phyloP scores from a whole-genome alignment of 2,888 invertebrate species.

The Morpho helenor region DNA sequence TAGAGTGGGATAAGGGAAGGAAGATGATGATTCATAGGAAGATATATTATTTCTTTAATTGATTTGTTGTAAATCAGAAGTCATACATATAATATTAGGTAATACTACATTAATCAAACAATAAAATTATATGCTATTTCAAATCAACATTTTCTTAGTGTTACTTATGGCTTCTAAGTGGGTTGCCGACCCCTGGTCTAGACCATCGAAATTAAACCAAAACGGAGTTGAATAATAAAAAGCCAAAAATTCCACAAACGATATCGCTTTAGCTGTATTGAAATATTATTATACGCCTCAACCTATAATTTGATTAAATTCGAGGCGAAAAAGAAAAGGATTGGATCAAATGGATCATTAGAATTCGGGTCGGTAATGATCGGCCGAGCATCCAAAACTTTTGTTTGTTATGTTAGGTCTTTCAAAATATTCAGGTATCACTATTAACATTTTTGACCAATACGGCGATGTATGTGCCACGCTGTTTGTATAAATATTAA shows the following conservation, averaged over 20 bases:
- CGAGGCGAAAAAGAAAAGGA: conserved; percentile 67
- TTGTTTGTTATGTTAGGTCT: conserved; percentile 65
- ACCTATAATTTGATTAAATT: conserved; percentile 79
- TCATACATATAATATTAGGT: no score
- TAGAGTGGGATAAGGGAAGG: no score
- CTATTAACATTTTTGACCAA: conserved; percentile 44
- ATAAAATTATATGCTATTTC: no score
- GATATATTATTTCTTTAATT: no score
- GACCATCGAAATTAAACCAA: conserved; percentile 66
- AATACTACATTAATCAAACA: no score
- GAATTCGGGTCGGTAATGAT: conserved; percentile 74
- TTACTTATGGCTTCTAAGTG: conserved; percentile 16
- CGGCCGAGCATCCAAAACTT: conserved; percentile 54
- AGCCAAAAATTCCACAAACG: conserved; percentile 70
- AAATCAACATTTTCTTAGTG: no score
- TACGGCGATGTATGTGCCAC: conserved; percentile 17
- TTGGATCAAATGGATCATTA: conserved; percentile 71
- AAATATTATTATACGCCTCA: conserved; percentile 75
- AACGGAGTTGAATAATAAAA: conserved; percentile 70
- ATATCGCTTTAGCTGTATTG: conserved; percentile 69
- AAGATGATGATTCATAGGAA: no score
- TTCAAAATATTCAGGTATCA: conserved; percentile 46
- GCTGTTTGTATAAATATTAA: conserved; percentile 29
- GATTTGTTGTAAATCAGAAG: no score
- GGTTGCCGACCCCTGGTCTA: conserved; percentile 43